phyloP scores from a whole-genome alignment of 2,797 vertebrate species.

The Ctenopoma multispine region DNA sequence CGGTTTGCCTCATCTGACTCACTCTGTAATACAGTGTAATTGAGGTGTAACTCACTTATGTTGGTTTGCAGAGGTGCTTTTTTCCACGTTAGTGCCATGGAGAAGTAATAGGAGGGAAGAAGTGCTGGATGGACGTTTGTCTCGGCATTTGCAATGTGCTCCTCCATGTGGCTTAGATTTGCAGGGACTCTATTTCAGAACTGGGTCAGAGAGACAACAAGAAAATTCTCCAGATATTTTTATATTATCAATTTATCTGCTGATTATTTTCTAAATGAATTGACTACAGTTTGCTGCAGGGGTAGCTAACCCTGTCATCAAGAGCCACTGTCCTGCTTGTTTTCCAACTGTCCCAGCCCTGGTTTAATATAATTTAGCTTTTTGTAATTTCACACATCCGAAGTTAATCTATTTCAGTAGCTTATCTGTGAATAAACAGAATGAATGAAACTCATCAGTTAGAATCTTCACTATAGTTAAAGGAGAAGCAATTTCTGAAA shows the following conservation, averaged over 20 bases:
- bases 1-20: neutral
- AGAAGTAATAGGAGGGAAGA: slow-evolving; percentile 11
- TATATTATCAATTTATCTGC: no score
- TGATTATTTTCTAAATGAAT: no score
- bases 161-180: slow-evolving; percentile 79
- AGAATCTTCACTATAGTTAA: neutral
- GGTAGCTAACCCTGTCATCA: no score
- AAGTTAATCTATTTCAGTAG: no score
- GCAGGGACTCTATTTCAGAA: slow-evolving; percentile 72
- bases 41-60: neutral
- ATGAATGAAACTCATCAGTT: no score
- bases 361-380: no score
- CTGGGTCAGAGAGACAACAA: slow-evolving; percentile 71
- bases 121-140: slow-evolving; percentile 29
- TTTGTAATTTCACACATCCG: no score
- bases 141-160: slow-evolving; percentile 38
- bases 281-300: no score
- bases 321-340: no score
- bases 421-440: neutral
- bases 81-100: neutral
- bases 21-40: no score
- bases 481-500: no score
- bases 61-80: neutral
- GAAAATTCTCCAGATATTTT: slow-evolving; percentile 12
- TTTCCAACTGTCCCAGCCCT: no score